Conservation (phyloP, 2,113 vertebrate genomes). For the Centropus unirufus region DNA sequence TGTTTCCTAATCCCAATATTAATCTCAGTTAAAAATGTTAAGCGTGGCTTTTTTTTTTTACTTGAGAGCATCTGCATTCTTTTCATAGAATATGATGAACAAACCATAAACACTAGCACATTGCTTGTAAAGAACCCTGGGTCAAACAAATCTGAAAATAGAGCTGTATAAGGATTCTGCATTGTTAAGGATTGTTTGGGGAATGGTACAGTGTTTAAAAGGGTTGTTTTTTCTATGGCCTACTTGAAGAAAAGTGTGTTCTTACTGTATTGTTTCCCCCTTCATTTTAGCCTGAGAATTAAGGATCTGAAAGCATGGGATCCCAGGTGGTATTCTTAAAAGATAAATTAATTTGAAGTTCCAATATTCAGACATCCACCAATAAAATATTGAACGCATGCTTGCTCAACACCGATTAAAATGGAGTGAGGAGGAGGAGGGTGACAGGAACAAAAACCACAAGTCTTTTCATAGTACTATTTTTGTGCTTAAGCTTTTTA, state of each 20-base stretch:
- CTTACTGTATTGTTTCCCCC: background rate
- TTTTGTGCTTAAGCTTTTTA: background rate
- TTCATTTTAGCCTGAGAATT: background rate
- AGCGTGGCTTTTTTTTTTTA: background rate
- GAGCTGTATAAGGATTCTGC: background rate
- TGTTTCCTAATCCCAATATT: background rate
- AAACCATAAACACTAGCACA: background rate
- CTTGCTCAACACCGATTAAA: background rate
- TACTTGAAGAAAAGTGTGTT: background rate
- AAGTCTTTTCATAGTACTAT: background rate
- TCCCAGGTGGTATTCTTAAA: background rate
- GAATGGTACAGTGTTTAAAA: background rate
- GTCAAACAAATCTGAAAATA: background rate
- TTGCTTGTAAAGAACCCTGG: background rate
- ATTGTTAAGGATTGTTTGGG: background rate
- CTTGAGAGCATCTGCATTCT: background rate
- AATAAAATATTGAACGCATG: background rate
- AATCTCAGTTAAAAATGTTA: background rate
- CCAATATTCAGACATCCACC: background rate
- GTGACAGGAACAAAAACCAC: background rate
- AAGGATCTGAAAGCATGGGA: background rate
- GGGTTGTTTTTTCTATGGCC: background rate
- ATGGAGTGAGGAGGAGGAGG: rapidly evolving
- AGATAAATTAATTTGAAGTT: background rate
- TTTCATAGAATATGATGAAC: background rate